These are phyloP conservation scores for Arctia plantaginis DNA, from an alignment of 2,888 invertebrate species.

Conservation along the genomic window DNA sequence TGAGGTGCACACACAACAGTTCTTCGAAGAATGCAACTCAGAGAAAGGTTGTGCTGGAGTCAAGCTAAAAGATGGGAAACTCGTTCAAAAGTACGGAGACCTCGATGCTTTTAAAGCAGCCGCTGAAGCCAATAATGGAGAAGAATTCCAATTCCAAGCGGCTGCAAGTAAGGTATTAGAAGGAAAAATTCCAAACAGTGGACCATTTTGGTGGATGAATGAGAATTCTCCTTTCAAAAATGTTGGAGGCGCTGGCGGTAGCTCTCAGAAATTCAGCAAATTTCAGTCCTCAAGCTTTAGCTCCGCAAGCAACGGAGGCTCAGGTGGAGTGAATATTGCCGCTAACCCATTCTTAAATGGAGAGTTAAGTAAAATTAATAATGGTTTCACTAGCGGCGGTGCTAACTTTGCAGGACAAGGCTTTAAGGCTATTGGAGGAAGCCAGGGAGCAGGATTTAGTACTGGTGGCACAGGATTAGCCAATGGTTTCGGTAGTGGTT, in stretches of 20 bases:
- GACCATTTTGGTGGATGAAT: conserved; percentile 88
- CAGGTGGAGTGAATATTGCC: conserved; percentile 56
- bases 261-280: conserved; percentile 74
- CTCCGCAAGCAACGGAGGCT: conserved; percentile 50
- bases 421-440: conserved; percentile 10
- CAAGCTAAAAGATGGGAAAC: conserved; percentile 79
- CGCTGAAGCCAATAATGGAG: conserved; percentile 62
- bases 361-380: conserved; percentile 60
- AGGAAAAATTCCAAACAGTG: conserved; percentile 65
- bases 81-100: conserved; percentile 78
- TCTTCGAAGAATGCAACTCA: conserved; percentile 77
- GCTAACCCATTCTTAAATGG: conserved; percentile 74
- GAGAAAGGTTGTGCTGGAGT: conserved; percentile 82
- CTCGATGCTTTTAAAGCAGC: conserved; percentile 74
- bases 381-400: conserved; percentile 43
- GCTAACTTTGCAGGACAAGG: conserved; percentile 31
- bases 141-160: conserved; percentile 76
- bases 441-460: conserved; percentile 56
- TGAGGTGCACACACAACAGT: conserved; percentile 77
- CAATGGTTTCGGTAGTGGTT: conserved; percentile 36
- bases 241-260: conserved; percentile 58
- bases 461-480: conserved; percentile 17
- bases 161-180: conserved; percentile 70
- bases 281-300: conserved; percentile 65
- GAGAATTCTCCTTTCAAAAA: conserved; percentile 86